phyloP scores from a whole-genome alignment of 35 echinoderm and acorn worm species.

The Amphiura filiformis region DNA sequence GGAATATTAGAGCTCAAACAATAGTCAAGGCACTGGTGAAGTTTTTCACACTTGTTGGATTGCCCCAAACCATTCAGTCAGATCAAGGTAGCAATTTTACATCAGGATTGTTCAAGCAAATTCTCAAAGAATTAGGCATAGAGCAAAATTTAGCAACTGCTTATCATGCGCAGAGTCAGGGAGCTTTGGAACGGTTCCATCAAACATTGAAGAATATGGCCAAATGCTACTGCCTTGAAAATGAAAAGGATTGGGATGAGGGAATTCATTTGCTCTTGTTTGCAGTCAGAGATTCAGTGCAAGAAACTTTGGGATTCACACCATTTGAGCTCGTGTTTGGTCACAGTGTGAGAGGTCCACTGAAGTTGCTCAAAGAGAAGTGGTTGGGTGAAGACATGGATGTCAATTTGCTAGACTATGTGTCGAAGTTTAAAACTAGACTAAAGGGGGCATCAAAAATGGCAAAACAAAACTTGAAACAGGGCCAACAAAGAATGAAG shows the following conservation, averaged over 20 bases:
- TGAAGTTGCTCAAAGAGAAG: slow-evolving; percentile 65
- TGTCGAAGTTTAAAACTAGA: slow-evolving; percentile 52
- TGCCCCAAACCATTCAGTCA: slow-evolving; percentile 27
- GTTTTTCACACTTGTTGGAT: slow-evolving; percentile 32
- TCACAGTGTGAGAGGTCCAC: slow-evolving; percentile 63
- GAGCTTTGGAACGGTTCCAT: slow-evolving; percentile 61
- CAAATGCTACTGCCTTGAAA: slow-evolving; percentile 50
- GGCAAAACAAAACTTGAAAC: slow-evolving; percentile 52
- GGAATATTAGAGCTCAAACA: slow-evolving; percentile 36
- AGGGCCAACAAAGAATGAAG: slow-evolving; percentile 62
- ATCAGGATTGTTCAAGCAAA: slow-evolving; percentile 48
- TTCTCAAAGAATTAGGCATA: slow-evolving; percentile 24
- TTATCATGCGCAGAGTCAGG: slow-evolving; percentile 60
- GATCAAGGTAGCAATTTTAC: slow-evolving; percentile 77
- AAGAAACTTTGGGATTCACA: slow-evolving; percentile 67
- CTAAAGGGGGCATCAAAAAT: slow-evolving; percentile 38
- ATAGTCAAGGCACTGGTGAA: slow-evolving; percentile 29
- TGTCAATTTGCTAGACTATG: slow-evolving; percentile 65
- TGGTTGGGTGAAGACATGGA: slow-evolving; percentile 24
- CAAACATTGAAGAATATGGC: slow-evolving; percentile 77
- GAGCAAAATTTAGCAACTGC: slow-evolving; percentile 50
- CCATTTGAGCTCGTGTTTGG: slow-evolving; percentile 68
- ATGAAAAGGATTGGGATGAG: slow-evolving; percentile 75
- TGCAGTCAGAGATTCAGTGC: slow-evolving; percentile 48
- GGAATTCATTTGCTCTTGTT: slow-evolving; percentile 64